Evolutionary conservation across 1,140 invertebrate genomes (phyloP), one percentile per base, ranked within the genome.

Genomic region (Ceratina australensis): DNA sequence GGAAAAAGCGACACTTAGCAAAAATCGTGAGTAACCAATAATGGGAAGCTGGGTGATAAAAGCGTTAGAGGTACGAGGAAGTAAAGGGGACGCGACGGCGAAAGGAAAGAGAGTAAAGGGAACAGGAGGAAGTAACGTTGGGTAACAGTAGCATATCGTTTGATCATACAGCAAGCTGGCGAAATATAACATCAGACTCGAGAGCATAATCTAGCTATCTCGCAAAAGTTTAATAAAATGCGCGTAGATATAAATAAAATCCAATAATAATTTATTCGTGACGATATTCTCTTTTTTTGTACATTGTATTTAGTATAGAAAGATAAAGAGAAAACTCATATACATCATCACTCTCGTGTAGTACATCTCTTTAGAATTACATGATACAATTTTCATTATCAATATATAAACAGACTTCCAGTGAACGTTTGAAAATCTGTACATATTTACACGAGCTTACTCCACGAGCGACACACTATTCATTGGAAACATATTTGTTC

Each of bases 391-490:
- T 78, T 69, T 56, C n/a, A 50, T 61, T 83, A 59, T 71, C 59
- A 72, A 68, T 72, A 52, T 81, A 85, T 85, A 85, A 85, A 84
- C 83, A 85, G 82, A 83, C 81, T 66, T 78, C 57, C 69, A 73
- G 79, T 84, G 71, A 71, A 78, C 72, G 69, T 81, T 79, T 82
- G 74, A 80, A 80, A 57, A 87, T 87, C 86, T 88, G 87, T 88
- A 88, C 87, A 88, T 88, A 88, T 88, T 87, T 88, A 88, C 87
- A 88, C 67, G 56, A 79, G 28, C 72, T 75, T 83, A 8, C 78
- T 66, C 72, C 79, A 65, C 85, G 66, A 57, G 72, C 72, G n/a
- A n/a, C n/a, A n/a, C 75, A 81, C 67, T 78, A 71, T 59, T 50
- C 61, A 50, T 79, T 80, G 65, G 28, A 65, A 81, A 60, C 83